Percentiles rank a stretch among this genome's conserved stretches.
Conservation (phyloP, 2,113 vertebrate species). For the Gallinago media region DNA sequence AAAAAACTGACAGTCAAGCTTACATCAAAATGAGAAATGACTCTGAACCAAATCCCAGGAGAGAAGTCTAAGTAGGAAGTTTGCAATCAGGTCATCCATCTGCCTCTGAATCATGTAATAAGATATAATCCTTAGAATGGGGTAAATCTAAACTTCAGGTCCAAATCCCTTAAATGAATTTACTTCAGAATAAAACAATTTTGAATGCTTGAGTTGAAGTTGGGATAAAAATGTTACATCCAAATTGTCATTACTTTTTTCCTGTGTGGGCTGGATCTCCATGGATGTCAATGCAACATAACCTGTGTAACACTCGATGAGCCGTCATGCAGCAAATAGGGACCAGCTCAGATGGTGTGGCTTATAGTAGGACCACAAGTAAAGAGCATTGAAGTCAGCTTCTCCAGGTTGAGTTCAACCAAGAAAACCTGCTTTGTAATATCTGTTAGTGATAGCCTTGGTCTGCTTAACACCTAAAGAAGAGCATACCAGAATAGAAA, state of each 20-base stretch:
- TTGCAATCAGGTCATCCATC: slow-evolving; percentile 6
- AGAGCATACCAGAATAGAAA: background rate
- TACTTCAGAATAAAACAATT: background rate
- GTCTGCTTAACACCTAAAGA: background rate
- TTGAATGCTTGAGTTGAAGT: background rate
- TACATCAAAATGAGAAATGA: slow-evolving; percentile 38
- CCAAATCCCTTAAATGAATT: background rate
- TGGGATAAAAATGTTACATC: background rate
- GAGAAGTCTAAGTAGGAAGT: slow-evolving; percentile 30
- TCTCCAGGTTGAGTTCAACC: background rate
- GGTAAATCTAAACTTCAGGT: background rate
- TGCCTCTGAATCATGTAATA: background rate
- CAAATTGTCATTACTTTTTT: background rate
- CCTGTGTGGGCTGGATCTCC: background rate
- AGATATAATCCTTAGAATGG: background rate
- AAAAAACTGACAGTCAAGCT: slow-evolving; percentile 1
- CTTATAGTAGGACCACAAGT: background rate
- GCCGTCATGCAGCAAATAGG: background rate
- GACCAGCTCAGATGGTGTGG: background rate
- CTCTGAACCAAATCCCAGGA: background rate
- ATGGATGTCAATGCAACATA: accelerated
- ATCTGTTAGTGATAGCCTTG: background rate
- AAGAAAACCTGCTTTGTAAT: background rate
- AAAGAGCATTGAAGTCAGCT: background rate
- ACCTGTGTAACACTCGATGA: accelerated